These are phyloP conservation scores for Cyclargus thomasi DNA, from an alignment of 1,140 invertebrate genomes.

Conservation along the genomic window DNA sequence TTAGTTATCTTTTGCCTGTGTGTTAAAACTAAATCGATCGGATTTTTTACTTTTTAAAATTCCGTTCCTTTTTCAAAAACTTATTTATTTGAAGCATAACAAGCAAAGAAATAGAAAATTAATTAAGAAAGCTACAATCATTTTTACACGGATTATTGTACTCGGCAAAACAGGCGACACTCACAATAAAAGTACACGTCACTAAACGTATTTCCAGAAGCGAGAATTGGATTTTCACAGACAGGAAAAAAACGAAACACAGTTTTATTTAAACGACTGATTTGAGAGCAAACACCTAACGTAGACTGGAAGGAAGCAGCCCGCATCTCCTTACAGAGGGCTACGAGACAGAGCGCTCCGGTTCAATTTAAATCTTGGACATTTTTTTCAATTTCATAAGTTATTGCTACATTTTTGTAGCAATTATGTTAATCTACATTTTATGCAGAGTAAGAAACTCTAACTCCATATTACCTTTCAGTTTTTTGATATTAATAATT, in stretches of 20 bases:
- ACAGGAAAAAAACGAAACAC: slow-evolving; percentile 60
- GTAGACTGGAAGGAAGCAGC: slow-evolving; percentile 39
- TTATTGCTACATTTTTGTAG: neutral
- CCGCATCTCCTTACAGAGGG: slow-evolving; percentile 51
- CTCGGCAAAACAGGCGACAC: slow-evolving; percentile 26
- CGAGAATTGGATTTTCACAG: slow-evolving; percentile 57
- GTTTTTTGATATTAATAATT: no score
- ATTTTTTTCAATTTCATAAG: neutral
- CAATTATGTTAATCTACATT: neutral
- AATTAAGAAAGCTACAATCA: slow-evolving; percentile 21
- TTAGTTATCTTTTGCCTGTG: no score
- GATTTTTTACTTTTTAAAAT: no score
- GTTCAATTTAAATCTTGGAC: neutral
- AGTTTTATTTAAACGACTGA: slow-evolving; percentile 68
- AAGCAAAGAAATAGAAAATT: neutral
- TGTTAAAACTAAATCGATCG: no score
- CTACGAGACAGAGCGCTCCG: slow-evolving; percentile 1
- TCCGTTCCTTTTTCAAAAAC: no score
- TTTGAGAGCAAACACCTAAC: slow-evolving; percentile 65
- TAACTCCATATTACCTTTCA: no score
- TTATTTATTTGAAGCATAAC: neutral
- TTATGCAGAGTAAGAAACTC: no score
- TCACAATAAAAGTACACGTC: slow-evolving; percentile 49
- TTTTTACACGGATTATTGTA: slow-evolving; percentile 22
- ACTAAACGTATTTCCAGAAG: slow-evolving; percentile 50